phyloP scores from a whole-genome alignment of 2,113 vertebrate species.

The Morphnarchus princeps region DNA sequence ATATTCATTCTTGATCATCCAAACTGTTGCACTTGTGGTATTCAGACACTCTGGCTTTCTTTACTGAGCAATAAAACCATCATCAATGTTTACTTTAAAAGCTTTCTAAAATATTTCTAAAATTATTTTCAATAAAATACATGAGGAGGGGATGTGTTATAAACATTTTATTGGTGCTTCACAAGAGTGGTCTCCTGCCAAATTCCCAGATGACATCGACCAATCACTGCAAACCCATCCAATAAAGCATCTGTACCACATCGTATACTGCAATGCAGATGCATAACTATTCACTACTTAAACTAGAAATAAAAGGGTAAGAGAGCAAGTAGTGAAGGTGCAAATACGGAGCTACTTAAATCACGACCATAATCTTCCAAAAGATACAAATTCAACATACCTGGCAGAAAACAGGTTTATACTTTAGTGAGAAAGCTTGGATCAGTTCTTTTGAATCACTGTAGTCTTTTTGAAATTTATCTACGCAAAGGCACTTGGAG shows the following conservation, averaged over 20 bases:
- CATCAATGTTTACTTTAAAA: not conserved
- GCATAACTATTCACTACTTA: not conserved
- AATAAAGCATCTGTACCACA: not conserved
- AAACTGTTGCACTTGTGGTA: not conserved
- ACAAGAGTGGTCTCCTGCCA: not conserved
- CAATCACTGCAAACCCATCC: not conserved
- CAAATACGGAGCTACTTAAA: not conserved
- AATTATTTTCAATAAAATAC: not conserved
- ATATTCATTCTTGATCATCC: not conserved
- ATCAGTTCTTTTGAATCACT: conserved; percentile 83
- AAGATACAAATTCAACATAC: conserved; percentile 63
- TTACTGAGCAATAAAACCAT: not conserved
- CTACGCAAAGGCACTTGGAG: conserved; percentile 94
- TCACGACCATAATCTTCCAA: fast-evolving
- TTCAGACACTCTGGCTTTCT: not conserved
- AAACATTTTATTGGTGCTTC: not conserved
- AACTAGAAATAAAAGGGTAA: not conserved
- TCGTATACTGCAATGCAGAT: not conserved
- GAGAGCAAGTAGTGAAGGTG: not conserved
- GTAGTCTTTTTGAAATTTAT: conserved; percentile 84
- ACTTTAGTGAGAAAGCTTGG: conserved; percentile 84
- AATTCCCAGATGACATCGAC: not conserved
- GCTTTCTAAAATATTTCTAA: not conserved
- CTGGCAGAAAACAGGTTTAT: conserved; percentile 96
- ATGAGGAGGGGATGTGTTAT: not conserved